These are phyloP conservation scores for Erebia palarica DNA, from an alignment of 2,888 invertebrate genomes.

Conservation along the genomic window DNA sequence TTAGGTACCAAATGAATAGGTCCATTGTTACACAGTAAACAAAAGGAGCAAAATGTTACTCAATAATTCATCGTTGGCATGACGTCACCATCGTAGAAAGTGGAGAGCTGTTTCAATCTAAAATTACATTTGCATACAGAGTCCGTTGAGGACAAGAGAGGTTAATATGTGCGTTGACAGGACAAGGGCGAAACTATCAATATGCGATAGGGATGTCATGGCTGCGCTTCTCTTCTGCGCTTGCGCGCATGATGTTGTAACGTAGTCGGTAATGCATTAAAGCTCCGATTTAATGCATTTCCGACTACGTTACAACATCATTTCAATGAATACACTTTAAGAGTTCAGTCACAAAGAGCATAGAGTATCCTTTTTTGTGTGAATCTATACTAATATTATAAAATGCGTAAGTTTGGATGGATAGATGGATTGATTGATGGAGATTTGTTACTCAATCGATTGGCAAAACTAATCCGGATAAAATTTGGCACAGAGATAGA, in stretches of 20 bases:
- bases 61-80: conserved; percentile 35
- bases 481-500: too few species aligned
- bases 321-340: too few species aligned
- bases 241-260: too few species aligned
- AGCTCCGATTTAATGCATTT: not conserved
- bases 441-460: too few species aligned
- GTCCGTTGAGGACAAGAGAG: conserved; percentile 54
- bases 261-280: too few species aligned
- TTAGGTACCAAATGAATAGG: conserved; percentile 15
- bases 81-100: conserved; percentile 47
- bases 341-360: too few species aligned
- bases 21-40: conserved; percentile 27
- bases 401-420: too few species aligned
- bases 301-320: not conserved
- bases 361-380: too few species aligned
- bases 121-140: conserved; percentile 47
- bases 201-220: conserved; percentile 27
- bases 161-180: conserved; percentile 57
- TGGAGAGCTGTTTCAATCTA: conserved; percentile 43
- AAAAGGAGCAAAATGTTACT: conserved; percentile 28
- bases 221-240: not conserved
- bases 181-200: conserved; percentile 46
- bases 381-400: too few species aligned
- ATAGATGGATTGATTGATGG: too few species aligned
- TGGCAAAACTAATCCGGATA: too few species aligned